Conservation (phyloP, 2,888 invertebrate species). For the Sicus ferrugineus region DNA sequence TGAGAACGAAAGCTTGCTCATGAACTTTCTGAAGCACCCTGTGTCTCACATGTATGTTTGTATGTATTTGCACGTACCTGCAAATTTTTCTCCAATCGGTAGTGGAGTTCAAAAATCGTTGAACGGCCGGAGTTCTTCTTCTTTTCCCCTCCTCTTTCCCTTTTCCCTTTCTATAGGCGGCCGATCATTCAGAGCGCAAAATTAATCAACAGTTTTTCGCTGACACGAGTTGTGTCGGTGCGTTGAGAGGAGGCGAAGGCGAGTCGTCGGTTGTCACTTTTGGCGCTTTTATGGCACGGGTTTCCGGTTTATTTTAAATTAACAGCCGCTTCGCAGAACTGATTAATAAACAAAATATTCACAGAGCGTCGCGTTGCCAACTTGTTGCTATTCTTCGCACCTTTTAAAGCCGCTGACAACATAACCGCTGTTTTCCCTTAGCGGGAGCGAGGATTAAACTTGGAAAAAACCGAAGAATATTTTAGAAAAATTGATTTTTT, state of each 20-base stretch:
- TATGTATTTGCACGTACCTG: too few relatives aligned
- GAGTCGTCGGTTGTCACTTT: background rate
- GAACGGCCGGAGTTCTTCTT: background rate
- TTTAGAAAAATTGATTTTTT: background rate
- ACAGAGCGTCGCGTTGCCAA: background rate
- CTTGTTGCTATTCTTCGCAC: slow-evolving; percentile 14
- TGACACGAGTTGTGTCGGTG: background rate
- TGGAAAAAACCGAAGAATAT: background rate
- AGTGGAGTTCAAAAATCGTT: too few relatives aligned
- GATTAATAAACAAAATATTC: slow-evolving; percentile 24
- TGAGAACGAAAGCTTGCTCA: too few relatives aligned
- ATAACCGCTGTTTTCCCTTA: background rate
- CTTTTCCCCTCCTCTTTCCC: background rate
- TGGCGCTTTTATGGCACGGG: background rate
- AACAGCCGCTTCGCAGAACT: slow-evolving; percentile 38
- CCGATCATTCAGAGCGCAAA: background rate
- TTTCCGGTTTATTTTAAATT: slow-evolving; percentile 33
- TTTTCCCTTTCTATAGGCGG: background rate
- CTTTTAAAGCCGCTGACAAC: background rate
- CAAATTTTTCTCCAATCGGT: too few relatives aligned
- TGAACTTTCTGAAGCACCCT: too few relatives aligned
- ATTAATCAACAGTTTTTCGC: background rate
- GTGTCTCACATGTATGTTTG: too few relatives aligned
- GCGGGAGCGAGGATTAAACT: background rate
- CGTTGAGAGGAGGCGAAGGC: background rate